Conservation (phyloP, 2,888 invertebrate genomes). For the Galeopsomyia nigrocyanea region DNA sequence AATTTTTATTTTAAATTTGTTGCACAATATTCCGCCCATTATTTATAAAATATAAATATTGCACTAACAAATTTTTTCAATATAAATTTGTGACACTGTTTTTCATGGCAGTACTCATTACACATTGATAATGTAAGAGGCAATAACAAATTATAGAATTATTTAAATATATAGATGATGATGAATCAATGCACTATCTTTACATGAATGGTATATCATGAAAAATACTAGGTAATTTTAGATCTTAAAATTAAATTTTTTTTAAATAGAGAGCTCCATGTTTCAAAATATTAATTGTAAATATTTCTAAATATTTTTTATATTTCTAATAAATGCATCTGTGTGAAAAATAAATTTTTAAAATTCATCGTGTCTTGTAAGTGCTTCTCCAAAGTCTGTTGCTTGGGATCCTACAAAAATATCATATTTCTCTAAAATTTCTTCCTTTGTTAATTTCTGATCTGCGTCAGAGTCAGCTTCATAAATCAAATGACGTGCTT, state of each 20-base stretch:
- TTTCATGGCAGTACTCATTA: constrained; percentile 25
- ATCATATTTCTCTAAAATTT: constrained; percentile 95
- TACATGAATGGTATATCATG: constrained; percentile 1
- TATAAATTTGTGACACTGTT: constrained; percentile 28
- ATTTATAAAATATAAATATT: constrained; percentile 41
- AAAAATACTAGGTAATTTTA: constrained; percentile 17
- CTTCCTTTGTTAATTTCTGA: constrained; percentile 88
- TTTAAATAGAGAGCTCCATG: constrained; percentile 30
- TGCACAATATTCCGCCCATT: constrained; percentile 11
- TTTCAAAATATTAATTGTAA: not conserved
- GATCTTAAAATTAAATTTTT: constrained; percentile 14
- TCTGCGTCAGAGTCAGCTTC: constrained; percentile 95
- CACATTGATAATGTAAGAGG: not conserved
- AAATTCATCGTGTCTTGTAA: constrained; percentile 96
- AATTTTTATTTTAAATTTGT: constrained; percentile 27
- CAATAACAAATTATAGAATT: constrained; percentile 15
- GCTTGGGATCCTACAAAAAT: constrained; percentile 98
- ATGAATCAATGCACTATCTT: constrained; percentile 17
- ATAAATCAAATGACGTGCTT: constrained; percentile 94
- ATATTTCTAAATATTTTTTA: constrained; percentile 15
- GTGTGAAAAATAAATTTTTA: constrained; percentile 67
- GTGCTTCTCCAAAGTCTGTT: constrained; percentile 97
- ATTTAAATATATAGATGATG: not conserved
- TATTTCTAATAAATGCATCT: constrained; percentile 28
- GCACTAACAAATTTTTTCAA: constrained; percentile 28